phyloP scores from a whole-genome alignment of 2,797 vertebrate species.

The Sciurus vulgaris region DNA sequence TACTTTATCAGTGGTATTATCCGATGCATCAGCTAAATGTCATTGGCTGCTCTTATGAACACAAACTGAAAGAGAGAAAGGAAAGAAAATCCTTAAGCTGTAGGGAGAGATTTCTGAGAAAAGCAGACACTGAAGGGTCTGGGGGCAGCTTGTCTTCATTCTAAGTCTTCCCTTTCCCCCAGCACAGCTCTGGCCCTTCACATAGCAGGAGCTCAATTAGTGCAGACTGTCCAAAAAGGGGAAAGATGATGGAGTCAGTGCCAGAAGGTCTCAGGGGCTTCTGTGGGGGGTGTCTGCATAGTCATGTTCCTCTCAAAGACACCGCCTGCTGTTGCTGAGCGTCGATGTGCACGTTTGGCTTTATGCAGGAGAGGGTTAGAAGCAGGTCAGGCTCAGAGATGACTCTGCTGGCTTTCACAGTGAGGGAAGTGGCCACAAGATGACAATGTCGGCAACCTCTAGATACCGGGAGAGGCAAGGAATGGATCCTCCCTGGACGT shows the following conservation, averaged over 20 bases:
- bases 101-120: neutral
- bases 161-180: neutral
- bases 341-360: no score
- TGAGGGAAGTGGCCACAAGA: neutral
- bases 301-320: no score
- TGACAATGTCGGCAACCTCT: accelerated
- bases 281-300: neutral
- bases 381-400: no score
- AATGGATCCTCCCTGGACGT: neutral
- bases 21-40: conserved; percentile 2
- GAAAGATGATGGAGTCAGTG: neutral
- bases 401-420: neutral
- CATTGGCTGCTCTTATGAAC: conserved; percentile 21
- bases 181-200: neutral
- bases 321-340: no score
- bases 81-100: conserved; percentile 15
- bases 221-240: neutral
- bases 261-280: no score
- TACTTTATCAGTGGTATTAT: neutral
- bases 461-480: neutral
- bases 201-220: neutral
- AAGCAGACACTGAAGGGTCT: neutral
- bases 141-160: neutral
- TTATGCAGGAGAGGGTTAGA: no score
- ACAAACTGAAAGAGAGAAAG: conserved; percentile 4